Base-by-base conservation (phyloP, 2,797 vertebrate genomes). In the Amazonetta brasiliensis region DNA sequence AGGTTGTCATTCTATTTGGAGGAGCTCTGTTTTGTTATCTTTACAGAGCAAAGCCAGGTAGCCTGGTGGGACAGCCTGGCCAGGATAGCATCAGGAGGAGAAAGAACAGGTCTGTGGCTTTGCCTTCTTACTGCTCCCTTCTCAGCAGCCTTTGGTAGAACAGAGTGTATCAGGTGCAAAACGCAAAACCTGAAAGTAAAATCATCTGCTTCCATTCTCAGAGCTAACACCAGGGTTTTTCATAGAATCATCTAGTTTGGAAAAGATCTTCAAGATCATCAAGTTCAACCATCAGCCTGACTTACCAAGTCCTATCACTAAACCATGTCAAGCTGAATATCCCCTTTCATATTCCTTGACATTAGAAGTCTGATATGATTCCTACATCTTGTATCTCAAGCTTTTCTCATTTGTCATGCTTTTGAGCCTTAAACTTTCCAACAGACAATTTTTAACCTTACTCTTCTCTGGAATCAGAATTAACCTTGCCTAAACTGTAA, bases 401-500 rank as follows among this genome's bases (percentile, higher is more conserved):
- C 9, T 2, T 95, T 96, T 96, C 84, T 88, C 91, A 84, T 95
- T 73, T 84, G 56, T 97, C 79, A 50, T 93, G 89, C 80, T 92
- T 97, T 93, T 85, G 74, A 97, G 87, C 67, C 84, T 89, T 90
- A 89, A 94, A 91, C 60, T 95, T 97, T 83, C 50, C 84, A 25
- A 73, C 67, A 90, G 75, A 44, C 35, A 72, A 14, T 95, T 93
- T 59, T 95, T 95, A 92, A 75, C 3, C 2, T 92, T 95, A 37
- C 50, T 95, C 50, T 64, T 94, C 85, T 94, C 85, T 84, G 89
- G 87, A 91, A 97, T 94, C 94, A 96, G 84, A 89, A 82, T 77
- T 97, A 95, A 91, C 56, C 25, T 95, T 94, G 41, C 31, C 50
- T 79, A 86, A 89, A 77, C 79, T 91, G 74, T 95, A 96, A 97